phyloP scores from a whole-genome alignment of 2,113 vertebrate genomes.

The Hemichromis elongatus region DNA sequence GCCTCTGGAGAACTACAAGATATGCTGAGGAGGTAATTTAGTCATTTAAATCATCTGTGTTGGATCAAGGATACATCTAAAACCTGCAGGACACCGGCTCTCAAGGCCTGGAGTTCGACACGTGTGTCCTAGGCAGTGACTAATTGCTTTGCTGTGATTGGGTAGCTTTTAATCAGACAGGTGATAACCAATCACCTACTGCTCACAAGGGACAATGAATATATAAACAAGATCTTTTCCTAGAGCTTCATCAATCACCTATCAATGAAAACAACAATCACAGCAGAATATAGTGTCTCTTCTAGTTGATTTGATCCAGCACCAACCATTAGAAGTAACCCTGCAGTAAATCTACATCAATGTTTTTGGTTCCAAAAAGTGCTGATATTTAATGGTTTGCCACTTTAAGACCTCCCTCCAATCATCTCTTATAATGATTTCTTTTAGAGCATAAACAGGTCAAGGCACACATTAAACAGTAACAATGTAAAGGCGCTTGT shows the following conservation, averaged over 20 bases:
- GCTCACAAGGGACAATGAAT: neutral
- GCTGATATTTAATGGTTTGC: neutral
- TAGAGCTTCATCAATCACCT: neutral
- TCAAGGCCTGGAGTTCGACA: too few relatives aligned
- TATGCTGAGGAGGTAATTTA: neutral
- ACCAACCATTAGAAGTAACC: neutral
- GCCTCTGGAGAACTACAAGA: neutral
- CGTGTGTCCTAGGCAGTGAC: neutral
- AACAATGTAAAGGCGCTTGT: neutral
- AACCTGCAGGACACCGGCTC: neutral
- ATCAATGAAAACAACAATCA: neutral
- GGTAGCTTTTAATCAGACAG: neutral
- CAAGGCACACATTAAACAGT: slow-evolving; percentile 24
- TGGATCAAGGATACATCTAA: neutral
- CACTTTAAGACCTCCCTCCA: neutral
- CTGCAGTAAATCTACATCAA: neutral
- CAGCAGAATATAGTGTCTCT: neutral
- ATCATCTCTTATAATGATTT: neutral
- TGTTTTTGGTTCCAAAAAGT: neutral
- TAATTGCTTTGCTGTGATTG: neutral
- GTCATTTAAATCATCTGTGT: neutral
- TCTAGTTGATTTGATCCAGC: neutral
- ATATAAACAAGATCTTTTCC: neutral
- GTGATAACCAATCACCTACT: neutral
- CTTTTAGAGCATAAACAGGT: neutral